Conservation (phyloP, 30 jellyfish, hydroid and myxozoan species). For the Chrysaora quinquecirrha region DNA sequence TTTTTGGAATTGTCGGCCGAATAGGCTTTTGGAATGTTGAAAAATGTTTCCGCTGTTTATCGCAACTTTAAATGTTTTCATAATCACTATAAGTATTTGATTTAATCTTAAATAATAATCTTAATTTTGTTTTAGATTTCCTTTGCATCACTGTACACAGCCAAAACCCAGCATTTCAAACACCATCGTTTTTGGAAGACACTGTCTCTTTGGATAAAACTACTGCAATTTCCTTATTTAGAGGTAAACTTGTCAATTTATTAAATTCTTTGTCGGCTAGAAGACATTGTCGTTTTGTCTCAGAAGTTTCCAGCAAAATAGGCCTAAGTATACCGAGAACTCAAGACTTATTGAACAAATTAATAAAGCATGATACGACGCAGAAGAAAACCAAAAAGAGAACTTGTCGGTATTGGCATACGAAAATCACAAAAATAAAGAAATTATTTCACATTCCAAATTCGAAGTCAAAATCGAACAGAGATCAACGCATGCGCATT, state of each 20-base stretch:
- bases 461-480: background rate
- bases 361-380: background rate
- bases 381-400: constrained; percentile 3
- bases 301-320: constrained; percentile 25
- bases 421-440: constrained; percentile 26
- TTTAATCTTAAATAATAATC: no score
- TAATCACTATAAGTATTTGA: no score
- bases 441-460: constrained; percentile 20
- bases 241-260: constrained; percentile 28
- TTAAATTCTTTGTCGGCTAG: constrained; percentile 41
- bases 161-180: constrained; percentile 15
- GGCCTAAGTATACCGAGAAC: constrained; percentile 44
- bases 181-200: constrained; percentile 64
- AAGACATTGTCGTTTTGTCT: constrained; percentile 46
- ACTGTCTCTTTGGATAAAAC: constrained; percentile 28
- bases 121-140: background rate
- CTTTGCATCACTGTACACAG: background rate
- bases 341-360: constrained; percentile 33
- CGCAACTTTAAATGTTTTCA: no score
- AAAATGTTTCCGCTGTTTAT: no score
- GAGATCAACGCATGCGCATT: constrained; percentile 5
- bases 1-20: no score
- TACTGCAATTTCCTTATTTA: constrained; percentile 15
- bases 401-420: constrained; percentile 32
- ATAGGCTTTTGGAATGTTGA: no score